Evolutionary conservation across 2,113 vertebrate species (phyloP).

Genomic region (Struthio camelus): DNA sequence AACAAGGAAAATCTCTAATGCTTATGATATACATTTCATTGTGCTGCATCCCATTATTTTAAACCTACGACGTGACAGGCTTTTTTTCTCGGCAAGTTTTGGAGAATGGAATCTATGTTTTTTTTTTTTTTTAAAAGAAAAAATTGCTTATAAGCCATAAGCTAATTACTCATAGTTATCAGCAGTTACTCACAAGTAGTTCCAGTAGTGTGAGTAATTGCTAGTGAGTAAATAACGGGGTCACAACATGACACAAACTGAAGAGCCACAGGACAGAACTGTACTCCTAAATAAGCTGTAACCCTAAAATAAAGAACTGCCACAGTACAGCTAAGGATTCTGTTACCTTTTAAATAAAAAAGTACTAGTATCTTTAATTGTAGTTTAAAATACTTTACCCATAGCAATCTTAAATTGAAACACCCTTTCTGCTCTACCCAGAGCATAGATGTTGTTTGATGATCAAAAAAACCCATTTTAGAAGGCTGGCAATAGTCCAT

Average conservation of each 20-base stretch:
- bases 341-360: background rate
- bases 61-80: background rate
- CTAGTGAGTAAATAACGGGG: background rate
- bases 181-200: background rate
- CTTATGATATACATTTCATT: background rate
- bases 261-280: background rate
- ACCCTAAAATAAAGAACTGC: background rate
- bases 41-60: background rate
- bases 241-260: background rate
- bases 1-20: background rate
- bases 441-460: background rate
- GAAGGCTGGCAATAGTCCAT: background rate
- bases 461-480: background rate
- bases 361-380: background rate
- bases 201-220: conserved; percentile 27
- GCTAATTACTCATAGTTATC: conserved; percentile 20
- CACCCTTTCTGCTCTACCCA: background rate
- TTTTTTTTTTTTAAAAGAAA: background rate
- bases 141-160: background rate
- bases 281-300: background rate
- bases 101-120: background rate
- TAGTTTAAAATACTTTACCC: background rate
- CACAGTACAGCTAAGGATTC: background rate
- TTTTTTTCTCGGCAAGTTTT: background rate
- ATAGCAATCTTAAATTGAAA: background rate